Base-by-base conservation (phyloP, 1,140 invertebrate genomes). In the Sipha flava region DNA sequence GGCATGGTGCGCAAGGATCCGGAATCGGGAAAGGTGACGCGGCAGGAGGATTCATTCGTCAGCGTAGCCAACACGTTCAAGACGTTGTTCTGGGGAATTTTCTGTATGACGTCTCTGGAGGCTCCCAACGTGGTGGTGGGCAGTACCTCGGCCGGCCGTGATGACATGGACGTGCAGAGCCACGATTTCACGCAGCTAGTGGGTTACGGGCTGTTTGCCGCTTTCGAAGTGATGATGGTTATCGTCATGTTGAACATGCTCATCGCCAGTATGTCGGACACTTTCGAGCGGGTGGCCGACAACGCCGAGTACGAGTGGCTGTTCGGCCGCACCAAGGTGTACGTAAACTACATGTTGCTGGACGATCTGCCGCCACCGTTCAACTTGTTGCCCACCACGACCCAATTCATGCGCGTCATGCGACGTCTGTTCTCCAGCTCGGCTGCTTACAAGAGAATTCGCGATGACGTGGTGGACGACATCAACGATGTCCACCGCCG, bases 241-340 rank as follows among this genome's bases (percentile, higher is more conserved):
- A 88, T 93, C 64, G 88, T 93, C 29, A 88, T 93, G n/a, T 84
- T 93, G 37, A 93, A 93, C 85, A 92, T 93, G 90, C 86, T 93
- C 34, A 92, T 93, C 81, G 92, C 92, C 5, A 91, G 91, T 83
- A 92, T 93, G 90, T 89, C 90, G 16, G 91, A 91, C 81, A 92
- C 90, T 1, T 92, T 91, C 83, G 90, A 92, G 83, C 85, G 87
- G 82, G 90, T 93, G 3, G 87, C 85, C 1, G 88, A 89, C 72
- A 90, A 89, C 80, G 87, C 89, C 3, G 87, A 87, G 70, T 86
- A 88, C 1, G 89, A 90, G 81, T 90, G 88, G 89, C 88, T 87
- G 0, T 90, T 89, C 80, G 88, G 87, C 0, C 86, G 87, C 83
- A 90, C 89, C 16, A 84, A 77, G 14, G 73, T 77, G 52, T 77